phyloP scores from a whole-genome alignment of 30 jellyfish, hydroid and myxozoan genomes.

The Mastigias papua region DNA sequence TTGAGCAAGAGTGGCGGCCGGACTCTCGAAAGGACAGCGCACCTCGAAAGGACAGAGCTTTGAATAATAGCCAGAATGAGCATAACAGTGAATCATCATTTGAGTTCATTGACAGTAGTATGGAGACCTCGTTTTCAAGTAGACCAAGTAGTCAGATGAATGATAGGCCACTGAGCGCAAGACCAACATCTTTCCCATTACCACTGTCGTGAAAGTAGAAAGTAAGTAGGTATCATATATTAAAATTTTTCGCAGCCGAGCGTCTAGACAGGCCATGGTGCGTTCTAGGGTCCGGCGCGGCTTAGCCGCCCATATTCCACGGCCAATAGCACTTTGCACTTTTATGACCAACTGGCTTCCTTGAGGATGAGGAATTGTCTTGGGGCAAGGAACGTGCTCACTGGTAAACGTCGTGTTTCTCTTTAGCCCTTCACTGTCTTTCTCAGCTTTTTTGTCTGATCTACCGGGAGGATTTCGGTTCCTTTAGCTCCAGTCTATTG shows the following conservation, averaged over 20 bases:
- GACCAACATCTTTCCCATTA: slow-evolving; percentile 51
- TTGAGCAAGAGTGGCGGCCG: slow-evolving; percentile 85
- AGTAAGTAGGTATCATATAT: slow-evolving; percentile 1
- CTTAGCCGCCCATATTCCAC: not conserved
- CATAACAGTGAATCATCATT: slow-evolving; percentile 50
- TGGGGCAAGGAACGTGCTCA: not conserved
- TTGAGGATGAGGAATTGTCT: too few species aligned
- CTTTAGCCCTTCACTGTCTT: not conserved
- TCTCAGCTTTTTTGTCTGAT: too few species aligned
- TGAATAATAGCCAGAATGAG: slow-evolving; percentile 34
- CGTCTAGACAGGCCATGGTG: too few species aligned
- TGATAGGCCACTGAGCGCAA: slow-evolving; percentile 36
- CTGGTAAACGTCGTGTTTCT: not conserved
- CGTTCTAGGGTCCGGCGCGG: not conserved
- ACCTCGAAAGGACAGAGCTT: slow-evolving; percentile 43
- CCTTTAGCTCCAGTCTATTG: too few species aligned
- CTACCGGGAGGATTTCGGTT: too few species aligned
- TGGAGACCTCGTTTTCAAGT: slow-evolving; percentile 70
- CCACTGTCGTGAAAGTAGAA: slow-evolving; percentile 40
- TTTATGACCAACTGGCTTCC: not conserved
- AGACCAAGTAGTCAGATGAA: slow-evolving; percentile 52
- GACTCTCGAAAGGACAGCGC: slow-evolving; percentile 44
- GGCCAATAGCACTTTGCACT: not conserved
- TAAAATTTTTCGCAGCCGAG: too few species aligned
- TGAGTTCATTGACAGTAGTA: slow-evolving; percentile 55